Evolutionary conservation across 2,797 vertebrate species (phyloP).

Genomic region (Lemur catta): DNA sequence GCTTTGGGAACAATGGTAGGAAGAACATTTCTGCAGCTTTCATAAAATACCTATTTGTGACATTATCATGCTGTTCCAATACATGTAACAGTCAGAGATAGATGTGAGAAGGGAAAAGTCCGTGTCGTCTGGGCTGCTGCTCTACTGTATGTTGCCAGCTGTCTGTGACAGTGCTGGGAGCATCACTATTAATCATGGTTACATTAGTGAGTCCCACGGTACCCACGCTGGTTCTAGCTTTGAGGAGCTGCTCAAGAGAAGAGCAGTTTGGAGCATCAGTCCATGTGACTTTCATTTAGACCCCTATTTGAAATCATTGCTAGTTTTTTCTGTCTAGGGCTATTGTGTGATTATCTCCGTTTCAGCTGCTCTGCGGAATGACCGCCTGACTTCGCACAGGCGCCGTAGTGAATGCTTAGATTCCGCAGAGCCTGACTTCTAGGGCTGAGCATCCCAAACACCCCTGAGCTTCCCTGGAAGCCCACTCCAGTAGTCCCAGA

Average conservation of each 20-base stretch:
- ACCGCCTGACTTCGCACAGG: accelerated
- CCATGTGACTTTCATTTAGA: background rate
- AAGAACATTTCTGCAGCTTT: background rate
- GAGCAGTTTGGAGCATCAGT: background rate
- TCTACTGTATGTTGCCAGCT: background rate
- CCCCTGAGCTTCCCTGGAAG: background rate
- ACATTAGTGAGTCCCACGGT: background rate
- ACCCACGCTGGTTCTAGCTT: accelerated
- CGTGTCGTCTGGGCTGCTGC: background rate
- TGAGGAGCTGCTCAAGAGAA: background rate
- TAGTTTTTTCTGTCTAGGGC: background rate
- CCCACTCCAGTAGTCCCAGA: background rate
- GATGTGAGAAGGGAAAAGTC: background rate
- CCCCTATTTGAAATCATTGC: background rate
- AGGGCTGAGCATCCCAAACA: too few relatives aligned
- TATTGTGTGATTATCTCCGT: background rate
- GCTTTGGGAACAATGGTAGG: background rate
- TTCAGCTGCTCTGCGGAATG: background rate
- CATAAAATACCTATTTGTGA: background rate
- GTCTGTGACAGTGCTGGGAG: background rate
- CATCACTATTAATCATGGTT: background rate
- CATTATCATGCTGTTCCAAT: background rate
- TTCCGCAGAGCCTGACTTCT: background rate
- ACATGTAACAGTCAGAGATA: background rate
- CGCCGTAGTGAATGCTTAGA: background rate